These are phyloP conservation scores for Trinorchestia longiramus DNA, from an alignment of 1,140 invertebrate species.

Conservation along the genomic window DNA sequence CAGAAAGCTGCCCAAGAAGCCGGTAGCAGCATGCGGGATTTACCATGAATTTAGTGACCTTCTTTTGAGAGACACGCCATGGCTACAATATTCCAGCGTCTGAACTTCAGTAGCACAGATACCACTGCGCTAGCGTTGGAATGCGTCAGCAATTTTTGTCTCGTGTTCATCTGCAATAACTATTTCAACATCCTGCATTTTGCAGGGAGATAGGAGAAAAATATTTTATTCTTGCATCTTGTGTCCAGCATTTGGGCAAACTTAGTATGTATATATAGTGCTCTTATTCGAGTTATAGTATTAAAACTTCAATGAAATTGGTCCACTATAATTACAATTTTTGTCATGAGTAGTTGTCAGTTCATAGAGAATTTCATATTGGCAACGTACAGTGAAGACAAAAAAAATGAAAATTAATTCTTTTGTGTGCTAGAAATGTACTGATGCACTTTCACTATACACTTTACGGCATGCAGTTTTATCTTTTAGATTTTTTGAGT, in stretches of 20 bases:
- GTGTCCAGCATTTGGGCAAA: not conserved
- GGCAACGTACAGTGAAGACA: not conserved
- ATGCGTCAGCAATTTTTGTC: not conserved
- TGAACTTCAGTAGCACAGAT: not conserved
- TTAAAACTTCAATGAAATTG: not conserved
- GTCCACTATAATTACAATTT: not conserved
- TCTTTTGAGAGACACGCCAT: not conserved
- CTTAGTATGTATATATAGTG: not conserved
- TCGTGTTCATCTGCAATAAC: not conserved
- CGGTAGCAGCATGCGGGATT: not conserved
- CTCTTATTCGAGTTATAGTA: not conserved
- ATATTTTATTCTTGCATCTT: not conserved
- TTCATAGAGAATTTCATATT: not conserved
- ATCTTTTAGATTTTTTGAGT: not conserved
- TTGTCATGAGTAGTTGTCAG: not conserved
- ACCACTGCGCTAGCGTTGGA: not conserved
- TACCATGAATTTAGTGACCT: not conserved
- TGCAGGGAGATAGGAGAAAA: not conserved
- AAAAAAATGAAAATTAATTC: not conserved
- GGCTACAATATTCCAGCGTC: not conserved
- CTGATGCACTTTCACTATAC: not conserved
- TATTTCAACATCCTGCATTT: not conserved
- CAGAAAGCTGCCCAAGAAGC: not conserved
- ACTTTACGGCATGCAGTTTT: not conserved
- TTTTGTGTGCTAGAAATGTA: not conserved